phyloP scores from a whole-genome alignment of 2,888 invertebrate species.

The Clepsis dumicolana region DNA sequence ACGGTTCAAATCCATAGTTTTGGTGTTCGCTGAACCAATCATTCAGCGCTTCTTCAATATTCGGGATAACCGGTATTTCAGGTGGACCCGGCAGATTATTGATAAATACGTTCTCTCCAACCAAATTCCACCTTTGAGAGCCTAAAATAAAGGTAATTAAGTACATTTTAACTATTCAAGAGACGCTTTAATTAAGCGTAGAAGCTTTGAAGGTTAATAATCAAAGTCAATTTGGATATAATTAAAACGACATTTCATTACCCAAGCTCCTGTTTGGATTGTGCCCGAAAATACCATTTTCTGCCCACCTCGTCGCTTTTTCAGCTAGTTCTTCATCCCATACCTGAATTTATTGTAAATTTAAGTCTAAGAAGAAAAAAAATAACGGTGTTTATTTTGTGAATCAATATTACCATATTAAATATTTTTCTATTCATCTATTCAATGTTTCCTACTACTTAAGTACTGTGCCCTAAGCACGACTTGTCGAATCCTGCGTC shows the following conservation, averaged over 20 bases:
- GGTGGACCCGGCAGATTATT: slow-evolving; percentile 46
- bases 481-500: too few species aligned
- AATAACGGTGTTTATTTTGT: background rate
- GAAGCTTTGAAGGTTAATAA: slow-evolving; percentile 8
- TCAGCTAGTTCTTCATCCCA: slow-evolving; percentile 57
- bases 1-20: slow-evolving; percentile 51
- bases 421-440: slow-evolving; percentile 4
- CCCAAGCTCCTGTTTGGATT: slow-evolving; percentile 53
- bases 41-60: slow-evolving; percentile 51
- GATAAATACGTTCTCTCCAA: slow-evolving; percentile 54
- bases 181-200: background rate
- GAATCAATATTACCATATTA: background rate
- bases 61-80: slow-evolving; percentile 45
- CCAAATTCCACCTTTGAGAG: slow-evolving; percentile 51
- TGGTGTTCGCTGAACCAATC: slow-evolving; percentile 52
- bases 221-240: background rate
- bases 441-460: too few species aligned
- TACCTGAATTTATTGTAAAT: slow-evolving; percentile 44
- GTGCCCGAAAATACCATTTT: slow-evolving; percentile 51
- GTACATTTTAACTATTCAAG: slow-evolving; percentile 5
- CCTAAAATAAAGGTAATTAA: slow-evolving; percentile 38
- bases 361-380: background rate
- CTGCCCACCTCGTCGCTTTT: slow-evolving; percentile 55
- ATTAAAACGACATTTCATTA: slow-evolving; percentile 42
- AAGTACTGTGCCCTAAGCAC: too few species aligned